Evolutionary conservation across 2,797 vertebrate genomes (phyloP), one percentile per base, ranked within the genome.

Genomic region (Hydrocynus forskahlii): DNA sequence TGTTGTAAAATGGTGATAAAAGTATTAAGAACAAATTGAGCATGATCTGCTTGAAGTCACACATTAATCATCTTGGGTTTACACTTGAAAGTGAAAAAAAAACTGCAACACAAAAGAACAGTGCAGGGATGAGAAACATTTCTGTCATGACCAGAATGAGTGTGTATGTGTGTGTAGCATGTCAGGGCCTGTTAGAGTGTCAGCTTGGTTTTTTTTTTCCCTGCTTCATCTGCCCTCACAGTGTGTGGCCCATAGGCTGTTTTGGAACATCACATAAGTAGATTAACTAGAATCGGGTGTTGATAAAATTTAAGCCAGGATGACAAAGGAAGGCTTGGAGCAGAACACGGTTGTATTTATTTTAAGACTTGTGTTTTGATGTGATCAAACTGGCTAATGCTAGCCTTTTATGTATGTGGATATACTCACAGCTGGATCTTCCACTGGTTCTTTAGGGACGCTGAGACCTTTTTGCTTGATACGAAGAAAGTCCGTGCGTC

Each of bases 391-490:
- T 43, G 29, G 63, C 50, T 81, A 76, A 81, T 81, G 75, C 55
- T 38, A 50, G 48, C 50, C 64, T 62, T 75, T 80, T 75, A 79
- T 79, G 75, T 74, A 43, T 76, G 68, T 13, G 16, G 54, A 82
- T 52, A 19, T 45, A 67, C 70, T 74, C 48, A 82, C 60, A 74
- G 50, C 40, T 78, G 54, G 52, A n/a, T n/a, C 71, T 55, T 75
- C 29, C 43, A 78, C 74, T n/a, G 68, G 54, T 74, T 68, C 14
- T 64, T 70, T 88, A 99, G 98, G 92, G 98, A 99, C 89, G 96
- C 98, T 59, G 98, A 99, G 84, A 96, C 97, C 0, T 99, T 99
- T 92, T 89, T 99, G 89, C 89, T 99, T 45, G 97, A 98, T 87
- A 95, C 95, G 72, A 97, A 96, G 91, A 97, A 93, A 83, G 93